These are phyloP conservation scores for Urocolius indicus DNA, from an alignment of 2,113 vertebrate species.

Conservation along the genomic window DNA sequence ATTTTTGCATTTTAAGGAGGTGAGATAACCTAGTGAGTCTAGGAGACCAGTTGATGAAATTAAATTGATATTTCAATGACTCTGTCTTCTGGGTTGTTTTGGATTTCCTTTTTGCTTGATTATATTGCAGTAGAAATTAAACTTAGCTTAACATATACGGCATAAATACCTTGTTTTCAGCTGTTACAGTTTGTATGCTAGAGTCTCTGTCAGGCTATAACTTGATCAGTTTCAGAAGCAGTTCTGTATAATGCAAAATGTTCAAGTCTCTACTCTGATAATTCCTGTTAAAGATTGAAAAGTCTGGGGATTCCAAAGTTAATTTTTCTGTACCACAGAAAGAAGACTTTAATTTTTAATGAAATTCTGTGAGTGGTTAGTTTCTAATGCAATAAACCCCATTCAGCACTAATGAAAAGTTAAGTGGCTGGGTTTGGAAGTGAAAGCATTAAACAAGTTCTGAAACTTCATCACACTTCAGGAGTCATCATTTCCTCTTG, in stretches of 20 bases:
- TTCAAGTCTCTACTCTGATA: neutral
- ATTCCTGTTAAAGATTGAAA: neutral
- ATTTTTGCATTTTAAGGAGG: neutral
- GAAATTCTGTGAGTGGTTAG: neutral
- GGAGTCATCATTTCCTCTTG: neutral
- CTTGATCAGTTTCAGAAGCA: constrained; percentile 4
- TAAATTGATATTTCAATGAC: constrained; percentile 37
- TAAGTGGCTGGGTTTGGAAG: neutral
- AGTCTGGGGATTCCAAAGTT: neutral
- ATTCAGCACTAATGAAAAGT: neutral
- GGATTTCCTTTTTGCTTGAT: constrained; percentile 20
- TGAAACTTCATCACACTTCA: neutral
- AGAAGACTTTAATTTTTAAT: constrained; percentile 15
- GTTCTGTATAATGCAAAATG: neutral
- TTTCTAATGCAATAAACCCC: neutral
- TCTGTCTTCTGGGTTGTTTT: neutral
- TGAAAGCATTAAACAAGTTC: neutral
- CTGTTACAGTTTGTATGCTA: constrained; percentile 8
- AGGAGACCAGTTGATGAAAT: constrained; percentile 12
- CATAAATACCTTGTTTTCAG: constrained; percentile 36
- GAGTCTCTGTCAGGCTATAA: neutral
- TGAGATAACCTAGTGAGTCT: neutral
- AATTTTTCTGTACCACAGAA: neutral
- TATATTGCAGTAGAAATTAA: neutral
- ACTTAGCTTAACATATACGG: neutral